A percentile compares a stretch with the other conserved stretches of the same genome.
phyloP scores from a whole-genome alignment of 2,113 vertebrate species.

The Chionis minor region DNA sequence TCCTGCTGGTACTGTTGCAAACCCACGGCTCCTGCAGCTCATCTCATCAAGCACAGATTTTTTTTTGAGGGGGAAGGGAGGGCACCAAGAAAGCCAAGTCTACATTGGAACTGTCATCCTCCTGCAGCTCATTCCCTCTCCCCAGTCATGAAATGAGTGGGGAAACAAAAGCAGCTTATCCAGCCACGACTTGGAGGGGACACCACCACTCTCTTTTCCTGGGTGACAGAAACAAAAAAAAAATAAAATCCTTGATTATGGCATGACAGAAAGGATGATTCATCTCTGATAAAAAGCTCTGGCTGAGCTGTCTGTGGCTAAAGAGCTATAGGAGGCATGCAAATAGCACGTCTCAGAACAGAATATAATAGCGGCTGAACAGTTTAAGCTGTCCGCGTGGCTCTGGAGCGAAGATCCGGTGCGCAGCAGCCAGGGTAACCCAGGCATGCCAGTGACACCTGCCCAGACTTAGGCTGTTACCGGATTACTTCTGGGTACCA shows the following conservation, averaged over 20 bases:
- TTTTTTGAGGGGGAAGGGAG: not conserved
- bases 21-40: not conserved
- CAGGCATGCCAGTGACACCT: not conserved
- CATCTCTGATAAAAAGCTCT: not conserved
- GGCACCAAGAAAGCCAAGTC: not conserved
- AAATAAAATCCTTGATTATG: not conserved
- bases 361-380: not conserved
- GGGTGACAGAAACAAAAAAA: not conserved
- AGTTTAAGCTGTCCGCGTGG: not conserved
- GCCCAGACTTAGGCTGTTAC: not conserved
- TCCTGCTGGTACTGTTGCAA: conserved; percentile 6
- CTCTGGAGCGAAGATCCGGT: not conserved
- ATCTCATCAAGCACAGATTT: not conserved
- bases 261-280: not conserved
- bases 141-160: not conserved
- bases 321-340: not conserved
- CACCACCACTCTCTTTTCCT: not conserved
- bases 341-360: not conserved
- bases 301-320: not conserved
- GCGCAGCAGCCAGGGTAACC: not conserved
- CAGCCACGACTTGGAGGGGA: not conserved
- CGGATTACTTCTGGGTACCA: not conserved
- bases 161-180: not conserved
- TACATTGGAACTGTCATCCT: not conserved
- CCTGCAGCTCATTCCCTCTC: not conserved